phyloP scores from a whole-genome alignment of 30 jellyfish, hydroid and myxozoan genomes.

The Cassiopea xamachana region DNA sequence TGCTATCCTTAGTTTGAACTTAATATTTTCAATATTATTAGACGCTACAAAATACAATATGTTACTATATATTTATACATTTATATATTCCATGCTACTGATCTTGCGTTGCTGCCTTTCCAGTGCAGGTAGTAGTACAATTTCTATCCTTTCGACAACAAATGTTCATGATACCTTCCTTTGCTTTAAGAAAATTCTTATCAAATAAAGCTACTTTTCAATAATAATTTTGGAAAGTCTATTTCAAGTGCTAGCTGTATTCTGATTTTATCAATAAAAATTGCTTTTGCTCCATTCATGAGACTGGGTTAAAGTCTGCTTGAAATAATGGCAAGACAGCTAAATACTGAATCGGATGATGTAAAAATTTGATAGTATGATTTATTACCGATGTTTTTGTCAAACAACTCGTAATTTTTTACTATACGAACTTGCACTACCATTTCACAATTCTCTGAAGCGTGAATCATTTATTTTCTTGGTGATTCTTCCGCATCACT shows the following conservation, averaged over 20 bases:
- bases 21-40: constrained; percentile 8
- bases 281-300: neutral
- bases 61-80: constrained; percentile 33
- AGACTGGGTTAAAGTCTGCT: neutral
- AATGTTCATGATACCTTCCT: neutral
- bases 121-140: neutral
- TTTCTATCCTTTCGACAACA: neutral
- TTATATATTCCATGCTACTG: constrained; percentile 17
- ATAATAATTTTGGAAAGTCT: neutral
- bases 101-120: neutral
- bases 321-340: neutral
- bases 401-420: neutral
- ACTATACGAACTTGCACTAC: neutral
- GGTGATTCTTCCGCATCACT: constrained; percentile 77
- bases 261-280: neutral
- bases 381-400: neutral
- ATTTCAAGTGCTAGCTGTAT: neutral
- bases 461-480: constrained; percentile 15
- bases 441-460: neutral
- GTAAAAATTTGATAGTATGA: neutral
- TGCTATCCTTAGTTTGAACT: constrained; percentile 11
- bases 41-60: constrained; percentile 53
- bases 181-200: neutral
- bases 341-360: neutral
- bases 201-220: neutral